phyloP scores from a whole-genome alignment of 2,888 invertebrate genomes.

The Pinctada fucata region DNA sequence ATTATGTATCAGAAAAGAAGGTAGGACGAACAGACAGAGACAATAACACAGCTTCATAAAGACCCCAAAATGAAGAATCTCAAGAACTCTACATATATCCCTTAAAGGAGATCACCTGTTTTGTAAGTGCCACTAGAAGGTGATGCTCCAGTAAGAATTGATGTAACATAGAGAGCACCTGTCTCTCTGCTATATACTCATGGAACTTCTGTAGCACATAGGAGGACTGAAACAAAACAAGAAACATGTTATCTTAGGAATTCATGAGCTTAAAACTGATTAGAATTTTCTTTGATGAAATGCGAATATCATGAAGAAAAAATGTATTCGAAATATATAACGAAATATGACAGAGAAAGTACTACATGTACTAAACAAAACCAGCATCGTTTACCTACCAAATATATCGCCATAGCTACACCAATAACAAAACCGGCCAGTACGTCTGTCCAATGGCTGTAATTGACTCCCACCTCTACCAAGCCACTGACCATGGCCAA shows the following conservation, averaged over 20 bases:
- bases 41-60: no score
- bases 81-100: no score
- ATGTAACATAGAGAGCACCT: slow-evolving; percentile 57
- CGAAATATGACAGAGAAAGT: no score
- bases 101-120: slow-evolving; percentile 44
- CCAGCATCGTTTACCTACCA: slow-evolving; percentile 65
- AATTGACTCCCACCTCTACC: slow-evolving; percentile 75
- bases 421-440: slow-evolving; percentile 77
- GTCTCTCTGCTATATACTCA: slow-evolving; percentile 60
- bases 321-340: no score
- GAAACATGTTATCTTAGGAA: no score
- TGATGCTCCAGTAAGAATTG: slow-evolving; percentile 59
- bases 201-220: slow-evolving; percentile 64
- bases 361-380: no score
- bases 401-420: slow-evolving; percentile 75
- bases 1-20: no score
- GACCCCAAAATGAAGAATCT: no score
- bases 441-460: slow-evolving; percentile 78
- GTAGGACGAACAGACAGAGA: no score
- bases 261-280: no score
- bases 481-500: slow-evolving; percentile 77
- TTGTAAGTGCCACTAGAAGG: slow-evolving; percentile 52
- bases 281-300: no score
- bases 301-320: no score
- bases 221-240: slow-evolving; percentile 50